A percentile compares a stretch with the other conserved stretches of the same genome.
These are phyloP conservation scores for Octonoba sinensis DNA, from an alignment of 2,888 invertebrate species.

Conservation along the genomic window DNA sequence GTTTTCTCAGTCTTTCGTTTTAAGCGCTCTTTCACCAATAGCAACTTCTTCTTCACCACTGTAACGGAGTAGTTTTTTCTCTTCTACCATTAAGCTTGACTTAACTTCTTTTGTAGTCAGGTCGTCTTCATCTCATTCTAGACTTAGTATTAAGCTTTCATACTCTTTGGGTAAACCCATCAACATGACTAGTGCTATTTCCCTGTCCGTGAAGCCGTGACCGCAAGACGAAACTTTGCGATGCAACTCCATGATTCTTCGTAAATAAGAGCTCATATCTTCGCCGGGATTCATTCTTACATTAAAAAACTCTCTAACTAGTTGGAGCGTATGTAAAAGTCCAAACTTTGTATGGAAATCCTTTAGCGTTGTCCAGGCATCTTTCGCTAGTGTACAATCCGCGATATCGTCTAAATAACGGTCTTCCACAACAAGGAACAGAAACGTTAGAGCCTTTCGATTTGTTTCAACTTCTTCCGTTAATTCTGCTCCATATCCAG, in stretches of 20 bases:
- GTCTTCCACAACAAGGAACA: conserved; percentile 17
- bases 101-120: conserved; percentile 1
- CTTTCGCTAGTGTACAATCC: conserved; percentile 2
- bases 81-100: not conserved
- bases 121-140: conserved; percentile 4
- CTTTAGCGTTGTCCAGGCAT: conserved; percentile 10
- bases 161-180: conserved; percentile 6
- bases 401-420: conserved; percentile 27
- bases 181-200: not conserved
- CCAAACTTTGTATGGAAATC: conserved; percentile 24
- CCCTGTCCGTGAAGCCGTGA: not conserved
- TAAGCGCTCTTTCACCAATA: too few species aligned
- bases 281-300: conserved; percentile 1
- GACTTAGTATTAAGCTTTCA: not conserved
- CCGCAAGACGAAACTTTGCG: conserved; percentile 5
- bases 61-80: not conserved
- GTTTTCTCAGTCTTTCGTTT: too few species aligned
- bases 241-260: conserved; percentile 4
- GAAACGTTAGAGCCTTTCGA: conserved; percentile 1
- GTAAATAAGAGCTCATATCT: not conserved
- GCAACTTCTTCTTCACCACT: too few species aligned
- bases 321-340: conserved; percentile 7
- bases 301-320: conserved; percentile 8
- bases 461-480: conserved; percentile 8
- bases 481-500: conserved; percentile 19